Conservation (phyloP, 2,113 vertebrate species). For the Ammospiza caudacuta region DNA sequence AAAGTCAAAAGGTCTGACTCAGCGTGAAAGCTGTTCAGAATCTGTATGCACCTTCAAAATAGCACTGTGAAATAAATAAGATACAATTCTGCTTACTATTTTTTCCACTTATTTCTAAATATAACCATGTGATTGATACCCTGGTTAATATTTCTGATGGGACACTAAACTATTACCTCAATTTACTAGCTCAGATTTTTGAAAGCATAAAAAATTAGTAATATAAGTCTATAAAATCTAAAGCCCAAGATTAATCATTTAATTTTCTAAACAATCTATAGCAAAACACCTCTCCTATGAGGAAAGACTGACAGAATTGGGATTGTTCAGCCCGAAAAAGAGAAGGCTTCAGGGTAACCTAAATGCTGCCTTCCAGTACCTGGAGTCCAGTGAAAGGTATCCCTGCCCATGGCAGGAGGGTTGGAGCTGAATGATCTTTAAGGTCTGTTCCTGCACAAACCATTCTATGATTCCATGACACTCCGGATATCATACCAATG, state of each 20-base stretch:
- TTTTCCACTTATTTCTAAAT: background rate
- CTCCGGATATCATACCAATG: background rate
- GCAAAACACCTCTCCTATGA: background rate
- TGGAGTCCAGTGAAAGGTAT: background rate
- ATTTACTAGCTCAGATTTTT: background rate
- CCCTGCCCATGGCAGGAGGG: background rate
- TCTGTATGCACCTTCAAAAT: background rate
- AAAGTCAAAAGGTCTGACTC: background rate
- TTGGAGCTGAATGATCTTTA: background rate
- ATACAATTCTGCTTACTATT: background rate
- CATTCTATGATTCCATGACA: background rate
- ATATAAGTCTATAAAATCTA: background rate
- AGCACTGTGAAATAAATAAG: background rate
- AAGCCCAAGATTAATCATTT: background rate
- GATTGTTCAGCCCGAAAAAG: background rate
- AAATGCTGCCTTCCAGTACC: background rate
- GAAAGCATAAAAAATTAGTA: background rate
- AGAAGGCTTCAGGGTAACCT: background rate
- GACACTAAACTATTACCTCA: background rate
- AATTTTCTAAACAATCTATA: background rate
- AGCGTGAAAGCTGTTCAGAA: background rate
- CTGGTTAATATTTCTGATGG: background rate
- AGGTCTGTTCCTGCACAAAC: background rate
- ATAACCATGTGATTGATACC: background rate
- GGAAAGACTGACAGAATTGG: background rate